Percentiles rank a stretch among this genome's conserved stretches.
Conservation (phyloP, 1,140 invertebrate genomes). For the Rhagoletis pomonella region DNA sequence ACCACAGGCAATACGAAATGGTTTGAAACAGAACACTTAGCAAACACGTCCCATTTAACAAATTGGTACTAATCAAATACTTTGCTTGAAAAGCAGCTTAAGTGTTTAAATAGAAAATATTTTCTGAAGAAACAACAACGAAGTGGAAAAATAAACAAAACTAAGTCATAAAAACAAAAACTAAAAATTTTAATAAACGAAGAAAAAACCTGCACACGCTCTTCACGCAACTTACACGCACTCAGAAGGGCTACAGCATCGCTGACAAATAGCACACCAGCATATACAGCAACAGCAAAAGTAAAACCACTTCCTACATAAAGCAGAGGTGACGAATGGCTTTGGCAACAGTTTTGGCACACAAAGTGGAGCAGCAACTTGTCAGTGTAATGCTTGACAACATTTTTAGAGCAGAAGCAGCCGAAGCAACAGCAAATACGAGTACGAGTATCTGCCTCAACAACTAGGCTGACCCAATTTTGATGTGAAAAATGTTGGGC, state of each 20-base stretch:
- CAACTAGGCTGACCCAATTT: slow-evolving; percentile 36
- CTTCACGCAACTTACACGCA: not conserved
- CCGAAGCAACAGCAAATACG: not conserved
- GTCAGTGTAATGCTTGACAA: slow-evolving; percentile 3
- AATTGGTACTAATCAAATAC: not conserved
- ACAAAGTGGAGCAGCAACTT: slow-evolving; percentile 49
- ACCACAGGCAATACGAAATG: not conserved
- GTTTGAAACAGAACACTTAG: not conserved
- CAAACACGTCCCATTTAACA: not conserved
- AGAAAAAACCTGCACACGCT: not conserved
- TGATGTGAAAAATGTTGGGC: not conserved
- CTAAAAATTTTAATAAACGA: not conserved
- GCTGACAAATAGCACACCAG: slow-evolving; percentile 6
- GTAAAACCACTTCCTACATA: not conserved
- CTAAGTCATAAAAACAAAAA: slow-evolving; percentile 11
- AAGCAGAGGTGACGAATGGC: slow-evolving; percentile 27
- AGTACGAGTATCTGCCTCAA: too few species aligned
- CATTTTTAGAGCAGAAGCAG: slow-evolving; percentile 18
- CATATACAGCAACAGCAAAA: not conserved
- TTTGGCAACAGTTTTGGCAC: slow-evolving; percentile 7
- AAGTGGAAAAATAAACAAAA: slow-evolving; percentile 5
- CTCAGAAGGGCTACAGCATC: not conserved
- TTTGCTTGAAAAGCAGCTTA: not conserved
- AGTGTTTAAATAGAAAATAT: slow-evolving; percentile 18
- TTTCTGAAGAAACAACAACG: not conserved